Evolutionary conservation across 2,888 invertebrate genomes (phyloP), one percentile per base, ranked within the genome.

Genomic region (Tachina grossa): DNA sequence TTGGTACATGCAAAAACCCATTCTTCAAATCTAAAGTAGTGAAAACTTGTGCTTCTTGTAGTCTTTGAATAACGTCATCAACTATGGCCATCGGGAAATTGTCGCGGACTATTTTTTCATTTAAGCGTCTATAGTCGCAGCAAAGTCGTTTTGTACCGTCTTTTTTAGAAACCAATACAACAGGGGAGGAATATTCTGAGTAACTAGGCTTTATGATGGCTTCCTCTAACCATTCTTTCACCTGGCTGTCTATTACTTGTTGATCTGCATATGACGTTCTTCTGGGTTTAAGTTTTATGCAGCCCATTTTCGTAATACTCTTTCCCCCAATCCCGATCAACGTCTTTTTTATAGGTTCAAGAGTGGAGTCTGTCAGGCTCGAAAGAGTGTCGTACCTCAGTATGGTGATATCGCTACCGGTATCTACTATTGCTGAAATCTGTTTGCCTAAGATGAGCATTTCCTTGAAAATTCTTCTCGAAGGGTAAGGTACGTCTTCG

Each of bases 41-140:
- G 39, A 61, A 85, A 19, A 72, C 51, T 51, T 77, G 65, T 9
- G 72, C 72, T 19, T 43, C 45, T 57, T 83, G 76, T 6, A 83
- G 43, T 57, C 72, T 77, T 19, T 86, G 69, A 11, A 83, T 14
- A 8, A 81, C 86, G 13, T 83, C 83, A 51, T 83, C 83, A 19
- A 86, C 72, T 19, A 80, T 10, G 1, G 72, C 71, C 83, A 81
- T 86, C 1, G 83, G 81, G 22, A 86, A 86, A 61, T 83, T 83
- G 43, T 78, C 78, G 0, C 83, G 77, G 10, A 86, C 47, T 19
- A 83, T 75, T 43, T 78, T 75, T 22, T 69, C 65, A 19, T 85
- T 80, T 6, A 84, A 22, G n/a, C 69, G 51, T 2, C 78, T 51
- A 45, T 79, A 79, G 41, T 85, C 79, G 59, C 82, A 79, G 57